Base-by-base conservation (phyloP, 2,113 vertebrate genomes). In the Galeopterus variegatus region DNA sequence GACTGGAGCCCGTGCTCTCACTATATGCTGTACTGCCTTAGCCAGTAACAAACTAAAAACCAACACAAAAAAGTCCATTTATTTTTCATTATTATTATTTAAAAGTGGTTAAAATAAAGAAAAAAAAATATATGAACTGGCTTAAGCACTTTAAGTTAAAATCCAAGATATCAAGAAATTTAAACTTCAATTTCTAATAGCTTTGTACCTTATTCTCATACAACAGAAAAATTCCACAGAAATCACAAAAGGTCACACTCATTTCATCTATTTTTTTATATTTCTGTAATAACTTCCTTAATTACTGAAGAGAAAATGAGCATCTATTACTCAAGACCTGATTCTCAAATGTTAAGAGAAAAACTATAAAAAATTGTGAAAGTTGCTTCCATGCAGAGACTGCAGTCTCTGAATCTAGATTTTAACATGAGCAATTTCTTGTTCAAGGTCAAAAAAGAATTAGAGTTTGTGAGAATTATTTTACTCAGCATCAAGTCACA, bases 391-490 rank as follows among this genome's bases (percentile, higher is more conserved):
- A 84, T 72, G 95, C 72, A 82, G n/a, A 96, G 48, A 85, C 21
- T 33, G 64, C 5, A 81, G 11, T 67, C 50, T 41, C 87, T 54
- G 48, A 80, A 90, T 6, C 31, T 80, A 69, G 12, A 94, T 73
- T 91, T 96, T 95, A 95, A 93, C 13, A 85, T 21, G 5, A 72
- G 8, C 31, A 95, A 72, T 24, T 92, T 92, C 36, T 84, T 95
- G 62, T 48, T 93, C 58, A 36, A 60, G 24, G 60, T 75, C 69
- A 91, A 95, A 95, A 96, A 85, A 69, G 21, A 82, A 81, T 36
- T 7, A 36, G 15, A 28, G 9, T 67, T 89, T 33, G 18, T 76
- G 82, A 85, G 41, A 93, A 84, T 52, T 81, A 48, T 88, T 92
- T 67, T 88, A 81, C 56, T 85, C 67, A 86, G 45, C 33, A 93